Base-by-base conservation (phyloP, 1,140 invertebrate genomes). In the Cydia fagiglandana region DNA sequence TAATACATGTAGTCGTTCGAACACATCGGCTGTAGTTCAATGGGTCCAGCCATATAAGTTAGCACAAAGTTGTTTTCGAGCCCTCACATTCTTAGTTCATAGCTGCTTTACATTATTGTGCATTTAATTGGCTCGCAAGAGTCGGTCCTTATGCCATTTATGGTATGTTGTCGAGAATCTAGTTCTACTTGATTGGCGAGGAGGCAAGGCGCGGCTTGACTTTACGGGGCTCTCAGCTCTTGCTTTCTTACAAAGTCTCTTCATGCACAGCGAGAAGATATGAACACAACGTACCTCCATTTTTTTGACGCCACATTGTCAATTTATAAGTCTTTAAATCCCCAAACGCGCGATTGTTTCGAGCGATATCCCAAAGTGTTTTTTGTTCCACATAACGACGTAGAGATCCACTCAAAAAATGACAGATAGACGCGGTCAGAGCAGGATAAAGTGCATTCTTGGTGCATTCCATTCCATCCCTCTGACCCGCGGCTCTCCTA, bases 81-180 rank as follows among this genome's bases (percentile, higher is more conserved):
- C 68, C 64, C 45, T 74, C 75, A 75, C 64, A 66, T 79, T 78
- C 79, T 70, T 77, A 77, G 78, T 56, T 41, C 30, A 77, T 81
- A 80, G 76, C 76, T 79, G 78, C 56, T 84, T 82, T 81, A 80
- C 78, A 80, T 83, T 81, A 83, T 80, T 83, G 73, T 81, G 73
- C 64, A 82, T 78, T 80, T 86, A 84, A 86, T 84, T 84, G 80
- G 83, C 83, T 84, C 80, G 80, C 77, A 74, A 38, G 76, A 81
- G 79, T 83, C 81, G 79, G 80, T 76, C 79, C 81, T 78, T 84
- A 82, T 76, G 17, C 83, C 83, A 70, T 84, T 80, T 84, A 86
- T 68, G 84, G 84, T 76, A 84, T 79, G 79, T 86, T 83, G 84
- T 70, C 77, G 79, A 83, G 82, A 86, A 85, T 85, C 80, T 83